Evolutionary conservation across 2,888 invertebrate species (phyloP).

Genomic region (Drosophila mercatorum): DNA sequence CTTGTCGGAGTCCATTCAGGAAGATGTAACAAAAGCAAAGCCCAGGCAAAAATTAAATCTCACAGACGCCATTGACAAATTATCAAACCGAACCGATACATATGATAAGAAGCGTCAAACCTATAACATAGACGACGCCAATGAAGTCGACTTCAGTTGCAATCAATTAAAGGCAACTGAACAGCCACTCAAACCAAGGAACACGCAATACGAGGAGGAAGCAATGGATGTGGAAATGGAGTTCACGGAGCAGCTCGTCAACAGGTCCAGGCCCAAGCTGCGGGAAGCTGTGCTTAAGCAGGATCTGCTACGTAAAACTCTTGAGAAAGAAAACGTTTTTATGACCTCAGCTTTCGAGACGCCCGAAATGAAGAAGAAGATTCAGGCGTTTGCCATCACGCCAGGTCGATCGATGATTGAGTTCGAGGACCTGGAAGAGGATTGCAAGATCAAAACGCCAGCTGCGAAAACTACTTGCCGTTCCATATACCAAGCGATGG

Average conservation of each 20-base stretch:
- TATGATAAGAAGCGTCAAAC: neutral
- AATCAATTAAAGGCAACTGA: neutral
- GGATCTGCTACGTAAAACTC: neutral
- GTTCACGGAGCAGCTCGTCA: neutral
- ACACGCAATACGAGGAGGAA: neutral
- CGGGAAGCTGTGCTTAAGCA: neutral
- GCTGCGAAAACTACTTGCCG: neutral
- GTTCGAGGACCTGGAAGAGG: constrained; percentile 56
- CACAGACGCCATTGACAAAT: constrained; percentile 13
- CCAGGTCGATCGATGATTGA: constrained; percentile 65
- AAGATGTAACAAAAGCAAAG: neutral
- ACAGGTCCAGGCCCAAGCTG: neutral
- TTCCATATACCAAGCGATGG: constrained; percentile 4
- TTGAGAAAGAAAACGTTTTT: neutral
- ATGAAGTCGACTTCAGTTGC: constrained; percentile 15
- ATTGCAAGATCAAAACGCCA: constrained; percentile 26
- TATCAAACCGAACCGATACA: neutral
- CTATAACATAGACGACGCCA: neutral
- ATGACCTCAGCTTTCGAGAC: constrained; percentile 19
- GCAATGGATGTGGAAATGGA: constrained; percentile 15
- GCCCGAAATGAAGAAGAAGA: constrained; percentile 17
- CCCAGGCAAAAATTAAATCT: constrained; percentile 15
- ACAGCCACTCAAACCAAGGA: neutral
- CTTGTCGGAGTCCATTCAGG: constrained; percentile 18
- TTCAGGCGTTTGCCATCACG: constrained; percentile 43